A percentile compares a stretch with the other conserved stretches of the same genome.
Conservation (phyloP, 2,113 vertebrate species). For the Chloropsis hardwickii region DNA sequence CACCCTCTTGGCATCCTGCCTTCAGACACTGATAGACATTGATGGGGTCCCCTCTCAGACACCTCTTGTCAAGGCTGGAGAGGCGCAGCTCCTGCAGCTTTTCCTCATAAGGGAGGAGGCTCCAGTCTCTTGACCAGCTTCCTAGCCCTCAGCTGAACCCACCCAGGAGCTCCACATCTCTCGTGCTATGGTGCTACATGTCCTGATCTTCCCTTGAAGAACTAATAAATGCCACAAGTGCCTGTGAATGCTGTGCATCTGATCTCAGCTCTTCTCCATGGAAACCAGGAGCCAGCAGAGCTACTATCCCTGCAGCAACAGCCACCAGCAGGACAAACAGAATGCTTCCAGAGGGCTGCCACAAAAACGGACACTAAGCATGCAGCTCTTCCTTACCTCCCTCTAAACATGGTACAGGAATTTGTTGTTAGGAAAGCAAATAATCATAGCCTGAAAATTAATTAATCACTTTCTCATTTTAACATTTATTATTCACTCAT, state of each 20-base stretch:
- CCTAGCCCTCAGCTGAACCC: not conserved
- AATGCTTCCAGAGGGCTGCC: not conserved
- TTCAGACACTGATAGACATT: not conserved
- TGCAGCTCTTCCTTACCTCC: not conserved
- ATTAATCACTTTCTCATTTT: not conserved
- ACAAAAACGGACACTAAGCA: not conserved
- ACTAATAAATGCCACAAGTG: not conserved
- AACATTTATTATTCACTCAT: not conserved
- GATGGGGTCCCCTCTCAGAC: too few species aligned
- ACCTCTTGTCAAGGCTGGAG: not conserved
- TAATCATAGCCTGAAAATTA: not conserved
- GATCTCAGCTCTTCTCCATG: not conserved
- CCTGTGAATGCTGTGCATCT: not conserved
- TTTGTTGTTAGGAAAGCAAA: not conserved
- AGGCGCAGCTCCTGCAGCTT: not conserved
- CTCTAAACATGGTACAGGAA: not conserved
- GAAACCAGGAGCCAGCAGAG: not conserved
- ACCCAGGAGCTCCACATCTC: not conserved
- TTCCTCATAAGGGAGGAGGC: accelerated
- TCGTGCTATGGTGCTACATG: not conserved
- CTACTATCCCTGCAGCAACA: not conserved
- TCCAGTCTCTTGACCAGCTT: not conserved
- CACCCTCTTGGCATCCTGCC: too few species aligned
- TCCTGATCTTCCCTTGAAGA: not conserved
- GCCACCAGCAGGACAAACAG: not conserved